Conservation (phyloP, 2,797 vertebrate species). For the Tachyglossus aculeatus region DNA sequence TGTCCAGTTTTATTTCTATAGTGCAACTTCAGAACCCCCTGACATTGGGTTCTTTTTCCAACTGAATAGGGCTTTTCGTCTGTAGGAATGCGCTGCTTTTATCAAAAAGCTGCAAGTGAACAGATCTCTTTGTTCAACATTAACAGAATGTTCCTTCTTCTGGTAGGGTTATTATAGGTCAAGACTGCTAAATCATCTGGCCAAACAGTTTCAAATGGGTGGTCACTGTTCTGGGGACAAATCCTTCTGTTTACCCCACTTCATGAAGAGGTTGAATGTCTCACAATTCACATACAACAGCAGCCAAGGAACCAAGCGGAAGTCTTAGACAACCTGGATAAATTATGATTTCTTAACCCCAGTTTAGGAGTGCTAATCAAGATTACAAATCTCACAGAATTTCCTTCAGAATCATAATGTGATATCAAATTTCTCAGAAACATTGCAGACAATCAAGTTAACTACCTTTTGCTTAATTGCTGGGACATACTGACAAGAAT, state of each 20-base stretch:
- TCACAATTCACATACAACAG: background rate
- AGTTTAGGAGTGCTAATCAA: background rate
- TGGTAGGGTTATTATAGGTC: slow-evolving; percentile 38
- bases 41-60: background rate
- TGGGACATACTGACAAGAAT: no score
- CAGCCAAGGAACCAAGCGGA: background rate
- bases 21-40: background rate
- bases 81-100: background rate
- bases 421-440: slow-evolving; percentile 2
- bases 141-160: slow-evolving; percentile 27
- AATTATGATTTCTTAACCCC: background rate
- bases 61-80: background rate
- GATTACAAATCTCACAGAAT: background rate
- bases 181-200: slow-evolving; percentile 7
- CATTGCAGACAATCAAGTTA: no score
- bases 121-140: slow-evolving; percentile 18
- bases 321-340: no score
- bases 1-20: background rate
- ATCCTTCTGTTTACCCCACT: background rate
- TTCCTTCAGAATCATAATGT: background rate
- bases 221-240: background rate
- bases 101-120: slow-evolving; percentile 26
- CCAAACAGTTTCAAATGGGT: background rate
- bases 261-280: background rate
- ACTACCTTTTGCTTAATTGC: no score